phyloP scores from a whole-genome alignment of 2,113 vertebrate genomes.

The Psilopsiagon aymara region DNA sequence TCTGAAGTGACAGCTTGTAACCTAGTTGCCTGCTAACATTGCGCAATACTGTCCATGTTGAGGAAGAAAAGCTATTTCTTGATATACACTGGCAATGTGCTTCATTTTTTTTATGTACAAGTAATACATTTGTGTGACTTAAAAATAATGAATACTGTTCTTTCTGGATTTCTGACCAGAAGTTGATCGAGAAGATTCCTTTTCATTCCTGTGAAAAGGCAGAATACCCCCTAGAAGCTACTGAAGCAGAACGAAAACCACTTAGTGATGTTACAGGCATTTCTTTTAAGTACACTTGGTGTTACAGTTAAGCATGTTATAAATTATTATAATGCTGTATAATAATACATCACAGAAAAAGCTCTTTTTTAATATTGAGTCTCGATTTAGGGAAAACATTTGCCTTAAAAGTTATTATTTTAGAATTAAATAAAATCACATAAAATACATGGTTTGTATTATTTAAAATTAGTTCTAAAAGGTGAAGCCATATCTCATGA shows the following conservation, averaged over 20 bases:
- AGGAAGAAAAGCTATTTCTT: not conserved
- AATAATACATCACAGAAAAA: not conserved
- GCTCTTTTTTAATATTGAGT: not conserved
- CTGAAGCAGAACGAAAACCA: not conserved
- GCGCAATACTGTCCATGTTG: not conserved
- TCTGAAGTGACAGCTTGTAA: not conserved
- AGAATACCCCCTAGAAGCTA: not conserved
- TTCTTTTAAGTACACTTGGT: not conserved
- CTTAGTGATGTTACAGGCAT: not conserved
- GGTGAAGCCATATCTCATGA: rapidly evolving
- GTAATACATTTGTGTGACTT: not conserved
- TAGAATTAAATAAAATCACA: not conserved
- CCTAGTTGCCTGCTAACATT: not conserved
- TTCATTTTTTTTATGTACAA: not conserved
- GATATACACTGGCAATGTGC: not conserved
- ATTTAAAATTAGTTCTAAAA: not conserved
- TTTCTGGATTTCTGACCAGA: not conserved
- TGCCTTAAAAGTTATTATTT: not conserved
- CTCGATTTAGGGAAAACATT: not conserved
- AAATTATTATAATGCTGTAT: not conserved
- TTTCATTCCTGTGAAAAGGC: not conserved
- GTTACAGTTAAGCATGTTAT: not conserved
- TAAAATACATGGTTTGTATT: not conserved
- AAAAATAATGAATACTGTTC: not conserved
- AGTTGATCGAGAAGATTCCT: not conserved